Evolutionary conservation across 2,113 vertebrate species (phyloP).

Genomic region (Micromys minutus): DNA sequence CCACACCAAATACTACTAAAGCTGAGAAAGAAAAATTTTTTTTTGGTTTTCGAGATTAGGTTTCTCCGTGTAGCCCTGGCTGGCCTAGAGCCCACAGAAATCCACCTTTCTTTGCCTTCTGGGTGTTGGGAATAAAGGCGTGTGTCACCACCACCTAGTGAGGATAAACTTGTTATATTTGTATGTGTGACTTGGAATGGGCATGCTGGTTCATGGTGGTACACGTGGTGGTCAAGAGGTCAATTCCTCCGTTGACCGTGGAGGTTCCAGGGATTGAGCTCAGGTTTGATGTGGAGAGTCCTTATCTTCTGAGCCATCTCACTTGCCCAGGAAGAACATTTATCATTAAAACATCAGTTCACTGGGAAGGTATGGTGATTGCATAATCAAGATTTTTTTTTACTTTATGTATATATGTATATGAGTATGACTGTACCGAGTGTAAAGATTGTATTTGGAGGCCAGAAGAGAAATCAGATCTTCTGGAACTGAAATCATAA

Average conservation of each 20-base stretch:
- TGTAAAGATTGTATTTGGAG: neutral
- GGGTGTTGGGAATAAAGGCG: neutral
- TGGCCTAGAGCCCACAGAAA: neutral
- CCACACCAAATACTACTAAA: neutral
- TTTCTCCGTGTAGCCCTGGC: too few relatives aligned
- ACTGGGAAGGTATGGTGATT: neutral
- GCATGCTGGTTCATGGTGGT: too few relatives aligned
- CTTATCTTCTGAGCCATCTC: neutral
- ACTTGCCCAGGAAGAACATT: neutral
- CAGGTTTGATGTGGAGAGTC: neutral
- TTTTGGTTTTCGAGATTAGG: neutral
- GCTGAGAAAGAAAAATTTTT: neutral
- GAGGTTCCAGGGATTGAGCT: neutral
- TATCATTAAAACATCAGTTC: neutral
- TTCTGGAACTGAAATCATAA: neutral
- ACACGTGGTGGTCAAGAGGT: neutral
- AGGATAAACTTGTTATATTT: neutral
- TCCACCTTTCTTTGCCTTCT: neutral
- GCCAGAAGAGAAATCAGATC: neutral
- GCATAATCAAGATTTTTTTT: neutral
- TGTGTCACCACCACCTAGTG: neutral
- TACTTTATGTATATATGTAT: too few relatives aligned
- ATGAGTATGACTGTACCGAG: neutral
- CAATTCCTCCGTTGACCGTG: neutral
- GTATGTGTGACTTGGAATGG: neutral